A percentile compares a stretch with the other conserved stretches of the same genome.
Conservation (phyloP, 2,888 invertebrate genomes). For the Trisateles emortualis region DNA sequence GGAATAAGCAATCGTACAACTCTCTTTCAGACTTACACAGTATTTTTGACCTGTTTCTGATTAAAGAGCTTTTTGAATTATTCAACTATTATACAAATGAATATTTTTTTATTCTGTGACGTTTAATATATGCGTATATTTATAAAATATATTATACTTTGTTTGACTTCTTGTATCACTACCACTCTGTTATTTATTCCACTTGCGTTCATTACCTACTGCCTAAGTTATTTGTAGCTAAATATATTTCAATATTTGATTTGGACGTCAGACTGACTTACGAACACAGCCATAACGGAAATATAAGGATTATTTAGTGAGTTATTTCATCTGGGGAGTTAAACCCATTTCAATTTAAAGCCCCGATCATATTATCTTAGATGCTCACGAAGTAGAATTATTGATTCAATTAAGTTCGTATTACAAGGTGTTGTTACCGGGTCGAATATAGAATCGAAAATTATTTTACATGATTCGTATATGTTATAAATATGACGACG, state of each 20-base stretch:
- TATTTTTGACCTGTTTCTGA: constrained; percentile 36
- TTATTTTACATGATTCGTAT: constrained; percentile 23
- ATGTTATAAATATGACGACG: constrained; percentile 27
- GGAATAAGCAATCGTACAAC: not conserved
- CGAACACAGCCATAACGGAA: not conserved
- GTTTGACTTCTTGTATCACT: too few relatives aligned
- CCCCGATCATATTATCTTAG: constrained; percentile 6
- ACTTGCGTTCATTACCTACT: not conserved
- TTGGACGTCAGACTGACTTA: not conserved
- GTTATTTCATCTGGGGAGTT: constrained; percentile 9
- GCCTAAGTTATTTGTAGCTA: not conserved
- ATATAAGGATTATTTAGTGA: not conserved
- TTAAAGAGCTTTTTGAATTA: constrained; percentile 25
- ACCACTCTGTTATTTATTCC: too few relatives aligned
- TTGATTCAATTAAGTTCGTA: constrained; percentile 22
- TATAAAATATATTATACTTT: too few relatives aligned
- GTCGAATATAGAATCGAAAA: constrained; percentile 9
- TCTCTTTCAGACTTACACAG: constrained; percentile 7
- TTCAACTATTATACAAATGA: constrained; percentile 6
- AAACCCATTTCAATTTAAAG: constrained; percentile 22
- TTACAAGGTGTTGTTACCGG: constrained; percentile 12
- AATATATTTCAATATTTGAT: not conserved
- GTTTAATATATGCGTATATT: too few relatives aligned
- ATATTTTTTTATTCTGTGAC: not conserved
- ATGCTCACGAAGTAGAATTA: constrained; percentile 23